Evolutionary conservation across 1,140 invertebrate genomes (phyloP), one percentile per base, ranked within the genome.

Genomic region (Macrobrachium nipponense): DNA sequence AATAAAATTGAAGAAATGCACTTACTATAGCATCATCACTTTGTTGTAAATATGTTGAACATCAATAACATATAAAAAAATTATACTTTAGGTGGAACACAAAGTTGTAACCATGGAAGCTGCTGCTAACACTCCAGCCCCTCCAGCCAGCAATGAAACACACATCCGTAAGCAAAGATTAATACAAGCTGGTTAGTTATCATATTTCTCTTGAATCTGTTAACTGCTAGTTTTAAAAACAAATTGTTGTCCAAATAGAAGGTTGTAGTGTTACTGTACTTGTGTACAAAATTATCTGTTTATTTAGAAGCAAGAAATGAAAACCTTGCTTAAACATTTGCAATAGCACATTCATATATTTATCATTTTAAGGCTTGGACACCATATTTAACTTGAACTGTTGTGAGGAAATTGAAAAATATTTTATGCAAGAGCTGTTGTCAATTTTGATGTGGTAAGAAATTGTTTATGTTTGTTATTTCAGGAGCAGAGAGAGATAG

Each of bases 61-160:
- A 51, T 7, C 12, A 12, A 10, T 10, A 51, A 51, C 51, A 8
- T 10, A 51, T 51, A 51, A 51, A 0, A 12, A 51, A 10, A 51
- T 51, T 51, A 7, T 51, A 51, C 51, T 51, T 80, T 36, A 80
- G 78, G 62, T 80, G 27, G 78, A 80, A 44, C 78, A 80, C 43
- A 60, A 66, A 80, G 78, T 80, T 23, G 36, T 44, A 15, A 66
- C 36, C 17, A 36, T 80, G 78, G 36, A n/a, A 44, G 61, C 60
- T n/a, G 60, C 60, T 62, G 60, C 62, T 43, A 80, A 20, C 43
- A 80, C 61, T 80, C 61, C 78, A n/a, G 61, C 78, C 23, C 78
- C 78, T 44, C 61, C 60, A n/a, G 78, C 78, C 44, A 80, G 64
- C 78, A 80, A 80, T 62, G 78, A 80, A 80, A 80, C 78, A 80